Conservation (phyloP, 1,140 invertebrate genomes). For the Drosophila rufa region DNA sequence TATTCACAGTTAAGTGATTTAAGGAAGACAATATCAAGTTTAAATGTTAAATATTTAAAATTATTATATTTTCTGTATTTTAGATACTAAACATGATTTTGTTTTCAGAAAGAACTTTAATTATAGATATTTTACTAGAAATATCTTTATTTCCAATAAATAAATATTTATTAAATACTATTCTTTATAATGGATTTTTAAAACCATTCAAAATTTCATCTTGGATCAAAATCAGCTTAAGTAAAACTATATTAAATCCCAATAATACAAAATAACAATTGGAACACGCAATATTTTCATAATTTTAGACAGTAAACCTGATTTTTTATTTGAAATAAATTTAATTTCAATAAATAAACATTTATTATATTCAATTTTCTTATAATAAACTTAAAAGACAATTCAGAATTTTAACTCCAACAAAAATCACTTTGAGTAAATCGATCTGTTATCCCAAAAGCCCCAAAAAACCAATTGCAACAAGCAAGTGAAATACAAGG, state of each 20-base stretch:
- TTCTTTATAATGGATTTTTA: background rate
- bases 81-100: no score
- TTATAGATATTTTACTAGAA: background rate
- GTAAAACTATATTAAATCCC: conserved; percentile 8
- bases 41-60: no score
- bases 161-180: background rate
- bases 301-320: background rate
- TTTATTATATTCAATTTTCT: background rate
- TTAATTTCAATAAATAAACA: background rate
- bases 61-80: no score
- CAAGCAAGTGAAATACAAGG: conserved; percentile 13
- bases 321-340: background rate
- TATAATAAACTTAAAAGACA: background rate
- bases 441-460: conserved; percentile 8
- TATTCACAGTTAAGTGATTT: no score
- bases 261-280: conserved; percentile 1
- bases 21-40: no score
- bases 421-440: conserved; percentile 3
- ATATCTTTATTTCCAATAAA: background rate
- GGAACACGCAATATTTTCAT: background rate
- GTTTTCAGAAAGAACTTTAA: no score
- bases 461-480: conserved; percentile 1
- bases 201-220: background rate
- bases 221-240: conserved; percentile 2
- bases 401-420: background rate